Percentiles rank a stretch among this genome's conserved stretches.
phyloP scores from a whole-genome alignment of 2,888 invertebrate genomes.

The Schrankia costaestrigalis region DNA sequence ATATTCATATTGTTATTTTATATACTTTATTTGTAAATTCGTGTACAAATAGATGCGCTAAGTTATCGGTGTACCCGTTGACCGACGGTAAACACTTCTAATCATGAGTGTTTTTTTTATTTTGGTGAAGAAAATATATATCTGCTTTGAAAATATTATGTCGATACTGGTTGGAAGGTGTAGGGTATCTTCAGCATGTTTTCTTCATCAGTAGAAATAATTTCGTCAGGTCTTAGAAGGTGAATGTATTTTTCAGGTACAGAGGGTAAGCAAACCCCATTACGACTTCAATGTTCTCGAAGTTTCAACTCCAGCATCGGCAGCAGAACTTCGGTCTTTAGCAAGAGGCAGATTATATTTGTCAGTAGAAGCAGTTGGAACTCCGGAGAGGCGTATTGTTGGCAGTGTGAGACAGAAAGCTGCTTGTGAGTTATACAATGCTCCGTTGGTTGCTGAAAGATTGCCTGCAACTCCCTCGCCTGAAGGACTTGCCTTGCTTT shows the following conservation, averaged over 20 bases:
- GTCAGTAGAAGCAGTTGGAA: slow-evolving; percentile 84
- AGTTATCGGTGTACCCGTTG: too few species aligned
- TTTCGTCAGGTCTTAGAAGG: slow-evolving; percentile 12
- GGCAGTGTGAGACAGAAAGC: slow-evolving; percentile 88
- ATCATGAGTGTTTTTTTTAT: too few species aligned
- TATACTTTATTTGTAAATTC: too few species aligned
- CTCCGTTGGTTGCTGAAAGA: slow-evolving; percentile 81
- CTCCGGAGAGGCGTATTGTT: slow-evolving; percentile 83
- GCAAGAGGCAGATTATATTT: slow-evolving; percentile 88
- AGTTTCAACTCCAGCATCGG: slow-evolving; percentile 88
- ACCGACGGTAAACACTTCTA: too few species aligned
- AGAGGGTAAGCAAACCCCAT: slow-evolving; percentile 86
- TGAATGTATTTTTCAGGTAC: slow-evolving; percentile 63
- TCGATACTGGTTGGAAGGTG: too few species aligned
- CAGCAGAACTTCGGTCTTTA: slow-evolving; percentile 87
- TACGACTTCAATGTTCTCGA: slow-evolving; percentile 89
- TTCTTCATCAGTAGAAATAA: background rate
- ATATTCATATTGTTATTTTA: slow-evolving; percentile 26
- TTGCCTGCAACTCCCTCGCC: slow-evolving; percentile 68
- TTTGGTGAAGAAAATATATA: too few species aligned
- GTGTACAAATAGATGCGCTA: too few species aligned
- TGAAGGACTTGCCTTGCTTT: slow-evolving; percentile 88
- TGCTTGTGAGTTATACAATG: slow-evolving; percentile 90
- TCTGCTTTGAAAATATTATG: too few species aligned
- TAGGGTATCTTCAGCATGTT: too few species aligned